Conservation (phyloP, 2,797 vertebrate species). For the Notolabrus celidotus region DNA sequence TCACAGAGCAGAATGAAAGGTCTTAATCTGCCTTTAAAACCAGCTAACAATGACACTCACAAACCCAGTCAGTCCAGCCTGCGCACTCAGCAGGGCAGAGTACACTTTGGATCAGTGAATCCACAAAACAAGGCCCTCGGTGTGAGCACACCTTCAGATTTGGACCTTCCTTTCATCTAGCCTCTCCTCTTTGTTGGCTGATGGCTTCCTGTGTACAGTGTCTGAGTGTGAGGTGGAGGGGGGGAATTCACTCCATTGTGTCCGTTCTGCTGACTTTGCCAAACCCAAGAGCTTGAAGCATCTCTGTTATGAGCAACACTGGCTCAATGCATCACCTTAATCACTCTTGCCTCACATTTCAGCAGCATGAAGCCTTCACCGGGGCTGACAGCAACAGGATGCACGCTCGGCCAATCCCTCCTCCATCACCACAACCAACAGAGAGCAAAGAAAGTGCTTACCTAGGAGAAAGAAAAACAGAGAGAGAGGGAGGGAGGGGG, state of each 20-base stretch:
- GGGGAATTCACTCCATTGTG: slow-evolving; percentile 52
- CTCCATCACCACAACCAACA: slow-evolving; percentile 68
- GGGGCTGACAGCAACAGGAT: slow-evolving; percentile 70
- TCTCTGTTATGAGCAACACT: slow-evolving; percentile 68
- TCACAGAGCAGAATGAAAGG: not conserved
- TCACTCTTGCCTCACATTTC: slow-evolving; percentile 74
- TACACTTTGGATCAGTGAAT: slow-evolving; percentile 19
- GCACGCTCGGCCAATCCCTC: slow-evolving; percentile 47
- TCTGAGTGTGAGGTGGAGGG: slow-evolving; percentile 41
- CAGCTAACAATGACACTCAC: slow-evolving; percentile 2
- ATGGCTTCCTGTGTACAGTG: slow-evolving; percentile 32
- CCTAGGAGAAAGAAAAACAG: slow-evolving; percentile 76
- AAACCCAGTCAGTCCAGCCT: not conserved
- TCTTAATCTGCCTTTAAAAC: not conserved
- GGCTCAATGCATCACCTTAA: slow-evolving; percentile 81
- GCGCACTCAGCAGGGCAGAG: slow-evolving; percentile 5
- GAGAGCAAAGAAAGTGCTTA: slow-evolving; percentile 82
- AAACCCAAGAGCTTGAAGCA: slow-evolving; percentile 55
- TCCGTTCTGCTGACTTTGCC: slow-evolving; percentile 73
- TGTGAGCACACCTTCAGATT: slow-evolving; percentile 27
- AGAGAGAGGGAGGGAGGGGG: slow-evolving; percentile 30
- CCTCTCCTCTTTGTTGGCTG: slow-evolving; percentile 20
- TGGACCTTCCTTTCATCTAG: slow-evolving; percentile 16
- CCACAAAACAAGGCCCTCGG: slow-evolving; percentile 27
- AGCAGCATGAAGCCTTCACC: slow-evolving; percentile 63